Conservation (phyloP, 53 echinoderm and acorn worm species). For the Arbacia lixula region DNA sequence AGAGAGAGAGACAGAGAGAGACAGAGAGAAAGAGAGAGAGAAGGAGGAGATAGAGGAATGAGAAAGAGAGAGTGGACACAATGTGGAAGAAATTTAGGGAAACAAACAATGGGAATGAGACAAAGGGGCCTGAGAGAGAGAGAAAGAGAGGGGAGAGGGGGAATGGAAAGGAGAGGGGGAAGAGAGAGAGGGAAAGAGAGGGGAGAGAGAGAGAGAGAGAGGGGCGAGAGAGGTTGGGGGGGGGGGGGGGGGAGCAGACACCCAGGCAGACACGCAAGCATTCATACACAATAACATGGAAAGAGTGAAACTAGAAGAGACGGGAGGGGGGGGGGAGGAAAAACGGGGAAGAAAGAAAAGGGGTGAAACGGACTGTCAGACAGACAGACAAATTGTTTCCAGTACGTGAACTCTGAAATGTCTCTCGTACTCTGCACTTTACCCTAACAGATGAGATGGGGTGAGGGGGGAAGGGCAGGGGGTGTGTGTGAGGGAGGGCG, state of each 20-base stretch:
- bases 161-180: not conserved
- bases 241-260: not conserved
- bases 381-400: no score
- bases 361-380: no score
- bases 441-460: not conserved
- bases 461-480: not conserved
- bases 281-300: not conserved
- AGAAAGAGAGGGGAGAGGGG: not conserved
- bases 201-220: not conserved
- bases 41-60: no score
- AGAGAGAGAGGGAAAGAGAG: not conserved
- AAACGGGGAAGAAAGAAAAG: not conserved
- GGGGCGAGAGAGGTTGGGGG: not conserved
- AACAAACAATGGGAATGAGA: not conserved
- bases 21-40: no score
- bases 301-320: not conserved
- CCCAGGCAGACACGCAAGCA: not conserved
- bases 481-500: not conserved
- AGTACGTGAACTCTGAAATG: no score
- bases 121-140: not conserved
- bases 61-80: no score
- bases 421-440: no score
- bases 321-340: not conserved
- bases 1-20: no score
- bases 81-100: not conserved